Conservation (phyloP, 2,888 invertebrate genomes). For the Dasysyrphus albostriatus region DNA sequence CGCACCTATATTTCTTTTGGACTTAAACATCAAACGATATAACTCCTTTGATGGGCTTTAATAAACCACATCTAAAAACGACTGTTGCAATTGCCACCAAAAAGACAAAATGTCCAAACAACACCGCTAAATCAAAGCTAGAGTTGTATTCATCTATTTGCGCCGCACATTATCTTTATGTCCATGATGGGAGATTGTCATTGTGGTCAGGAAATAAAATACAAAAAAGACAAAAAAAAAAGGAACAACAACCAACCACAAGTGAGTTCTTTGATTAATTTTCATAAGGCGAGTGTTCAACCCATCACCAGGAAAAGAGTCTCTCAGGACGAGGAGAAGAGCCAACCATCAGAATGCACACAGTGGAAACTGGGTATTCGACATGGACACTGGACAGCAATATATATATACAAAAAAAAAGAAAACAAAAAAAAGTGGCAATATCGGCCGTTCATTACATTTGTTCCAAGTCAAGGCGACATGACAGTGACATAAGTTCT, state of each 20-base stretch:
- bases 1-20: constrained; percentile 8
- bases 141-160: constrained; percentile 67
- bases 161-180: constrained; percentile 68
- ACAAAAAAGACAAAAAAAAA: constrained; percentile 11
- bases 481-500: constrained; percentile 76
- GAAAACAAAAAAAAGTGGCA: constrained; percentile 59
- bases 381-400: constrained; percentile 20
- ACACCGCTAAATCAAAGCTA: constrained; percentile 68
- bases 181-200: constrained; percentile 58
- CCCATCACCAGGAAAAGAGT: constrained; percentile 58
- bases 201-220: constrained; percentile 28
- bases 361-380: constrained; percentile 14
- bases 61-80: constrained; percentile 36
- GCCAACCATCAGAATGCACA: constrained; percentile 16
- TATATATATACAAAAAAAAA: neutral
- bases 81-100: constrained; percentile 50
- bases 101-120: constrained; percentile 30
- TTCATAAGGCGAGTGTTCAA: constrained; percentile 68
- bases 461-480: constrained; percentile 73
- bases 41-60: constrained; percentile 58
- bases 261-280: constrained; percentile 71
- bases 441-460: constrained; percentile 74
- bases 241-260: constrained; percentile 22
- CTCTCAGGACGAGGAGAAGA: constrained; percentile 60
- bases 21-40: constrained; percentile 28